Base-by-base conservation (phyloP, 1,140 invertebrate genomes). In the Conus ventricosus region DNA sequence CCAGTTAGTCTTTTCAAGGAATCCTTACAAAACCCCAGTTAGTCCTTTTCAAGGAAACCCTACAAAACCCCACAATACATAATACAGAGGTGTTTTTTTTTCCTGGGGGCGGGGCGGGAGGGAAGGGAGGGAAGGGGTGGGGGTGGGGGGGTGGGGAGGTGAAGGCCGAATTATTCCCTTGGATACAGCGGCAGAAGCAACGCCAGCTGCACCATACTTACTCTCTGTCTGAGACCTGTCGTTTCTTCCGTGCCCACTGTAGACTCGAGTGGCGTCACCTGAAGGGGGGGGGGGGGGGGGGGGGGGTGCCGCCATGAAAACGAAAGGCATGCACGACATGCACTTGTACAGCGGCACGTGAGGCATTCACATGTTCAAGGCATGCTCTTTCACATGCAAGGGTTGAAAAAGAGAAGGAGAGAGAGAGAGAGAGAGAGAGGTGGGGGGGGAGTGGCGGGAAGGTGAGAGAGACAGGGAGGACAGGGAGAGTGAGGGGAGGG, bases 391-490 rank as follows among this genome's bases (percentile, higher is more conserved):
- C 57, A 88, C 53, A 88, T 78, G 83, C 53, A 51, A 17, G 2
- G 78, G 39, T 83, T 23, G 55, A 51, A 83, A 85, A 82, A 71
- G 51, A 55, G 25, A 78, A 51, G 39, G 53, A 54, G 71, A 86
- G 67, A 76, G 23, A 39, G 82, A 76, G 71, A 78, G 17, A 20
- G 67, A 20, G 67, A 71, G 17, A 71, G 17, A 71, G 17, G 23
- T 5, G 23, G 67, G 6, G n/a, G 71, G 17, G 27, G 76, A 25
- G 55, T 5, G 76, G 63, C 2, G 55, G 63, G 84, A 76, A 39
- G 25, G 63, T 4, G 83, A 86, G 76, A 63, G 39, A 88, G 5
- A 76, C 7, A 85, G 15, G 87, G 82, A 67, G 60, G 71, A 53
- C 8, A 55, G 15, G n/a, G 53, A 54, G 27, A 86, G 55, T 55